A percentile compares a stretch with the other conserved stretches of the same genome.
phyloP scores from a whole-genome alignment of 2,888 invertebrate genomes.

The Synergus itoensis region DNA sequence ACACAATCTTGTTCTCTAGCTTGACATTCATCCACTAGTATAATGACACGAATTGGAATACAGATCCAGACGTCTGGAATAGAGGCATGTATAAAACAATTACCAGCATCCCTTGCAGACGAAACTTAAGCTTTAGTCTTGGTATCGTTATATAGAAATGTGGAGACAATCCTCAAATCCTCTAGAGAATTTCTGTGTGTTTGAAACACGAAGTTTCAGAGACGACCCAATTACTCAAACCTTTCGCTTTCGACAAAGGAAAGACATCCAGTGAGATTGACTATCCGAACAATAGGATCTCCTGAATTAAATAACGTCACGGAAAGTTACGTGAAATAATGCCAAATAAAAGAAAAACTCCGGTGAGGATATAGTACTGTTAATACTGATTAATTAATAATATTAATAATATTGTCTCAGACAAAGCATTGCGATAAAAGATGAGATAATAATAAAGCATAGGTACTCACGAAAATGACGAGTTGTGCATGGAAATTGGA shows the following conservation, averaged over 20 bases:
- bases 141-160: constrained; percentile 12
- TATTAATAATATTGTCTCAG: no score
- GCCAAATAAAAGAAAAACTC: background rate
- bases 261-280: constrained; percentile 6
- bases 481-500: background rate
- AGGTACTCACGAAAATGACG: background rate
- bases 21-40: background rate
- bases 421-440: background rate
- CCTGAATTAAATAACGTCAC: constrained; percentile 13
- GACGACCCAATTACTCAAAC: constrained; percentile 28
- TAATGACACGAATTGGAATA: background rate
- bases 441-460: background rate
- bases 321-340: background rate
- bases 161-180: background rate
- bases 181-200: constrained; percentile 2
- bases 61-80: background rate
- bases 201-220: background rate
- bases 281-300: background rate
- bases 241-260: constrained; percentile 21
- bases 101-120: background rate
- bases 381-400: background rate
- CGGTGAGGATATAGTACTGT: background rate
- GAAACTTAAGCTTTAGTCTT: background rate
- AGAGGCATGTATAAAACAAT: background rate
- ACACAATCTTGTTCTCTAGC: background rate